Evolutionary conservation across 1,140 invertebrate genomes (phyloP).

Genomic region (Zophobas atratus): DNA sequence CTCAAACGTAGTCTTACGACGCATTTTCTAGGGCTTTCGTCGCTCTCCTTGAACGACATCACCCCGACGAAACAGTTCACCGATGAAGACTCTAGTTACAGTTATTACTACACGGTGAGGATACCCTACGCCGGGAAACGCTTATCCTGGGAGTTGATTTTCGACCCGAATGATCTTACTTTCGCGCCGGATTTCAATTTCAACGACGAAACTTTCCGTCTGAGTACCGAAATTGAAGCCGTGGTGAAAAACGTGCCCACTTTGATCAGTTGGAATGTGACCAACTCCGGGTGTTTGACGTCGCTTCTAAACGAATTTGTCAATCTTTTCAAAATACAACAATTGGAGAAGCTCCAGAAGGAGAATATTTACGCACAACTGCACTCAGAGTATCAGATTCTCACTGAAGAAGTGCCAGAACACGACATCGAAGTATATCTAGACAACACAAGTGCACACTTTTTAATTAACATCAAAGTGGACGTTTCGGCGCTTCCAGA

Average conservation of each 20-base stretch:
- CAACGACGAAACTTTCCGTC: slow-evolving; percentile 63
- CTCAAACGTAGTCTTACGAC: background rate
- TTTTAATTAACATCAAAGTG: slow-evolving; percentile 64
- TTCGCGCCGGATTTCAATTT: slow-evolving; percentile 67
- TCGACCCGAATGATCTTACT: slow-evolving; percentile 62
- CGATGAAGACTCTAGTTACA: slow-evolving; percentile 52
- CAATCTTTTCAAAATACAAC: slow-evolving; percentile 63
- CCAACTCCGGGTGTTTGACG: slow-evolving; percentile 62
- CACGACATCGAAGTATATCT: slow-evolving; percentile 65
- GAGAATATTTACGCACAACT: slow-evolving; percentile 60
- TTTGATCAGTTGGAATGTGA: slow-evolving; percentile 63
- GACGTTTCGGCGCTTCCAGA: slow-evolving; percentile 63
- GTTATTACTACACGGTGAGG: slow-evolving; percentile 62
- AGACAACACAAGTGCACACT: slow-evolving; percentile 60
- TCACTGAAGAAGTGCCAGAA: slow-evolving; percentile 56
- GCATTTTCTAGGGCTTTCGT: slow-evolving; percentile 38
- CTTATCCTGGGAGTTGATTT: slow-evolving; percentile 66
- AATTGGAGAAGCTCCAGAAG: slow-evolving; percentile 60
- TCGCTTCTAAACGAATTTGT: slow-evolving; percentile 64
- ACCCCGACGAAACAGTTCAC: slow-evolving; percentile 47
- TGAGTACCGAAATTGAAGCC: slow-evolving; percentile 61
- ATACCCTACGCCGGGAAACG: slow-evolving; percentile 65
- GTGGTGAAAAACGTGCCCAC: slow-evolving; percentile 62
- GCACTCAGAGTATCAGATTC: slow-evolving; percentile 61
- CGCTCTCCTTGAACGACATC: slow-evolving; percentile 44